phyloP scores from a whole-genome alignment of 2,888 invertebrate genomes.

The Sinotaia quadrata region DNA sequence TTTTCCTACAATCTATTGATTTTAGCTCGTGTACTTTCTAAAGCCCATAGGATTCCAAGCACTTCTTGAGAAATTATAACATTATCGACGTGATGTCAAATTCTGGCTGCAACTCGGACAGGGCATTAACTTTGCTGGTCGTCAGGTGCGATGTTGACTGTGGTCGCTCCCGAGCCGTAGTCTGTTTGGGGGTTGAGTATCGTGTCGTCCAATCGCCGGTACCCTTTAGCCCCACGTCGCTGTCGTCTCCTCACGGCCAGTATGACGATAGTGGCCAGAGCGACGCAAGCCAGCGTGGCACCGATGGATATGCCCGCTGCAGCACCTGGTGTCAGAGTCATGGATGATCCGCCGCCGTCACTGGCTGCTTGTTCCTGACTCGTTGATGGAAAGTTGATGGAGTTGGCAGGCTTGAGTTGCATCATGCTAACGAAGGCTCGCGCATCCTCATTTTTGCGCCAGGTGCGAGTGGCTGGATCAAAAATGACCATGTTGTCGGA shows the following conservation, averaged over 20 bases:
- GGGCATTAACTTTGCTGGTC: too few relatives aligned
- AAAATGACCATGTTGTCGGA: conserved; percentile 15
- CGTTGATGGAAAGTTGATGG: too few relatives aligned
- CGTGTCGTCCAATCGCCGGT: conserved; percentile 23
- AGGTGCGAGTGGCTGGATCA: conserved; percentile 12
- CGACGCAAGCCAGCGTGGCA: conserved; percentile 41
- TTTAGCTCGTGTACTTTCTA: too few relatives aligned
- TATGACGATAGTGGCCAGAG: conserved; percentile 33
- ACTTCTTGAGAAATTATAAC: too few relatives aligned
- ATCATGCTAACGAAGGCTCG: not conserved
- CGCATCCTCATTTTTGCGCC: conserved; percentile 21
- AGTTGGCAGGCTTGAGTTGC: not conserved
- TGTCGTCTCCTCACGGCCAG: conserved; percentile 29
- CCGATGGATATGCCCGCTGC: conserved; percentile 39
- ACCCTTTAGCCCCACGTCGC: conserved; percentile 18
- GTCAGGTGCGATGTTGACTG: too few relatives aligned
- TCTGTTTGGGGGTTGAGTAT: conserved; percentile 5
- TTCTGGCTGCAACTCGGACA: too few relatives aligned
- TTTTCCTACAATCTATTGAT: too few relatives aligned
- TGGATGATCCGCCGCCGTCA: not conserved
- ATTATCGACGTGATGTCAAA: too few relatives aligned
- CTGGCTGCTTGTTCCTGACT: not conserved
- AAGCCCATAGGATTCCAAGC: too few relatives aligned
- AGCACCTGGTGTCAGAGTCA: conserved; percentile 21
- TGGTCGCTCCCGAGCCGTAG: too few relatives aligned